These are phyloP conservation scores for Oreochromis mossambicus DNA, from an alignment of 2,797 vertebrate species.

Conservation along the genomic window DNA sequence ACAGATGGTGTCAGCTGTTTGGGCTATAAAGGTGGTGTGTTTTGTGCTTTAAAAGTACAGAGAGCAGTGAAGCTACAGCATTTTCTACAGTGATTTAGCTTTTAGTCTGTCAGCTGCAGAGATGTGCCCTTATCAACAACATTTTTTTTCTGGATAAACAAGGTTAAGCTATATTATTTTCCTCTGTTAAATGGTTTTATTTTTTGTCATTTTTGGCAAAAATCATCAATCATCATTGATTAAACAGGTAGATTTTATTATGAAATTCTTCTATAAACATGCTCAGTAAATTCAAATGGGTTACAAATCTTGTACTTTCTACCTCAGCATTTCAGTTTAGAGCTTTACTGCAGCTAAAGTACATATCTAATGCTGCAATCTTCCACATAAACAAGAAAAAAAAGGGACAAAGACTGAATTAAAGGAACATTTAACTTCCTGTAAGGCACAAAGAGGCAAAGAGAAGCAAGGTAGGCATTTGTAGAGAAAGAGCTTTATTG, in stretches of 20 bases:
- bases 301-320: not conserved
- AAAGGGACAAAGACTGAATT: not conserved
- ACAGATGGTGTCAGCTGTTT: slow-evolving; percentile 3
- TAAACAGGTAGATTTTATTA: not conserved
- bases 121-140: not conserved
- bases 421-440: not conserved
- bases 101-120: slow-evolving; percentile 1
- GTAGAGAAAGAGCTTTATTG: slow-evolving; percentile 39
- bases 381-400: not conserved
- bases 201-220: not conserved
- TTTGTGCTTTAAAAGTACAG: not conserved
- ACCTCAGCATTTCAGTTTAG: not conserved
- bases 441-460: not conserved
- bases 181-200: not conserved
- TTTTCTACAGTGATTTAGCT: not conserved
- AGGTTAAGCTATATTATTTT: slow-evolving; percentile 2
- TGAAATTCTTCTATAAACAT: not conserved
- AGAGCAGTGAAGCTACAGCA: not conserved
- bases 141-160: slow-evolving; percentile 13
- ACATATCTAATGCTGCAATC: not conserved
- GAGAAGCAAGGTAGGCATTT: slow-evolving; percentile 28
- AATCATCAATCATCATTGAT: not conserved
- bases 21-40: not conserved
- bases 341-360: not conserved
- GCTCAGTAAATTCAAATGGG: not conserved